These are phyloP conservation scores for Tortrix viridana DNA, from an alignment of 2,888 invertebrate species.

Conservation along the genomic window DNA sequence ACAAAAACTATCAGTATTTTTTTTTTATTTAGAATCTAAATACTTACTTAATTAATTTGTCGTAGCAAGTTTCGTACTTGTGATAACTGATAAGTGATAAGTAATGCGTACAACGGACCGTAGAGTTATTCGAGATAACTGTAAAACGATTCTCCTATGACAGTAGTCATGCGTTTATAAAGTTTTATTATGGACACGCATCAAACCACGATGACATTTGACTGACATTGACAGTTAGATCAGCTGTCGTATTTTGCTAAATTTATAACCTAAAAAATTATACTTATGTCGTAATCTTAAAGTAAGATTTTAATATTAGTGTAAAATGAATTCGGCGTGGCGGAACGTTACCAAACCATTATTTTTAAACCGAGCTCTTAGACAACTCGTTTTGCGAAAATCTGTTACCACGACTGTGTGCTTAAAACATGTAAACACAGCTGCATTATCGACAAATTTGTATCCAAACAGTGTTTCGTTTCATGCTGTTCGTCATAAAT, in stretches of 20 bases:
- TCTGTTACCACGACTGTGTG: slow-evolving; percentile 44
- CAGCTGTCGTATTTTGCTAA: background rate
- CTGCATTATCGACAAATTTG: slow-evolving; percentile 46
- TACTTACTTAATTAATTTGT: too few relatives aligned
- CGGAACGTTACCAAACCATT: slow-evolving; percentile 45
- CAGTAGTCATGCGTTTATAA: background rate
- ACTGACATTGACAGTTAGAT: slow-evolving; percentile 13
- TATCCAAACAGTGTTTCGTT: slow-evolving; percentile 42
- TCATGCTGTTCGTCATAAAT: slow-evolving; percentile 58
- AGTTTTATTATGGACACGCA: background rate
- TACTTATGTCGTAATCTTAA: slow-evolving; percentile 2
- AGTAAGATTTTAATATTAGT: background rate
- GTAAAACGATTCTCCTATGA: background rate
- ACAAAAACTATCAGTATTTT: too few relatives aligned
- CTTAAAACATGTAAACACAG: slow-evolving; percentile 56
- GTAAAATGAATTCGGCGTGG: slow-evolving; percentile 51
- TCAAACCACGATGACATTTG: background rate
- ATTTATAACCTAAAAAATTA: slow-evolving; percentile 1
- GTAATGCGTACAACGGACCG: background rate
- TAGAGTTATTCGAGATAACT: background rate
- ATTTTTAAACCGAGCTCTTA: slow-evolving; percentile 40
- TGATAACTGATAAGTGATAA: too few relatives aligned
- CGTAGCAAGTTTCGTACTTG: too few relatives aligned
- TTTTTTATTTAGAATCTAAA: too few relatives aligned
- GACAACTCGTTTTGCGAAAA: slow-evolving; percentile 42